phyloP scores from a whole-genome alignment of 1,140 invertebrate genomes.

The Papilio polytes region DNA sequence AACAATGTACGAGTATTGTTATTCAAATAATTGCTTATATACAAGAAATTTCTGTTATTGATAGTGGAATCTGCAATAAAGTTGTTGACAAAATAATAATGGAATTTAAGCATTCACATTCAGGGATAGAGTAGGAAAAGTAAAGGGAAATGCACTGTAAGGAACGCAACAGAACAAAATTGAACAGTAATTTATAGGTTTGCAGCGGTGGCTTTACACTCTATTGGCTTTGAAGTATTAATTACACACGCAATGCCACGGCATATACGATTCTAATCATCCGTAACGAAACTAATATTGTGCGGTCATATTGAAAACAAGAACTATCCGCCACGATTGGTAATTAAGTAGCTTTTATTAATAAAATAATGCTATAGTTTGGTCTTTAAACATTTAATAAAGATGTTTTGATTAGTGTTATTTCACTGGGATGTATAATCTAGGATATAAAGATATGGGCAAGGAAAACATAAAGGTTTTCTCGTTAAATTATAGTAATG shows the following conservation, averaged over 20 bases:
- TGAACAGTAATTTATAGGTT: constrained; percentile 1
- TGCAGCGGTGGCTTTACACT: constrained; percentile 44
- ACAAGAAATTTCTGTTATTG: not conserved
- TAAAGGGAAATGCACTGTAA: not conserved
- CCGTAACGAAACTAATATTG: constrained; percentile 22
- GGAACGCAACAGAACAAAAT: not conserved
- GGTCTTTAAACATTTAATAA: not conserved
- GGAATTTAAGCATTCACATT: not conserved
- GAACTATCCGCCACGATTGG: not conserved
- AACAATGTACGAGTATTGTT: constrained; percentile 7
- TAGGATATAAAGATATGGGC: not conserved
- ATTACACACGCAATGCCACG: constrained; percentile 48
- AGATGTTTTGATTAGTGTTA: too few relatives aligned
- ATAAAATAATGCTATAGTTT: not conserved
- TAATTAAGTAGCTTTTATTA: not conserved
- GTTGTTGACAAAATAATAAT: not conserved
- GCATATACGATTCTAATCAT: constrained; percentile 28
- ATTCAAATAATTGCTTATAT: not conserved
- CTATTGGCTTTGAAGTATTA: constrained; percentile 53
- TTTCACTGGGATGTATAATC: not conserved
- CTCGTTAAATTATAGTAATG: too few relatives aligned
- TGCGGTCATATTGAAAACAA: constrained; percentile 12
- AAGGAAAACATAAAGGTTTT: too few relatives aligned
- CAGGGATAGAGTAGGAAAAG: not conserved
- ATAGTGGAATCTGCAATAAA: not conserved